Conservation (phyloP, 2,113 vertebrate genomes). For the Nycticryphes semicollaris region DNA sequence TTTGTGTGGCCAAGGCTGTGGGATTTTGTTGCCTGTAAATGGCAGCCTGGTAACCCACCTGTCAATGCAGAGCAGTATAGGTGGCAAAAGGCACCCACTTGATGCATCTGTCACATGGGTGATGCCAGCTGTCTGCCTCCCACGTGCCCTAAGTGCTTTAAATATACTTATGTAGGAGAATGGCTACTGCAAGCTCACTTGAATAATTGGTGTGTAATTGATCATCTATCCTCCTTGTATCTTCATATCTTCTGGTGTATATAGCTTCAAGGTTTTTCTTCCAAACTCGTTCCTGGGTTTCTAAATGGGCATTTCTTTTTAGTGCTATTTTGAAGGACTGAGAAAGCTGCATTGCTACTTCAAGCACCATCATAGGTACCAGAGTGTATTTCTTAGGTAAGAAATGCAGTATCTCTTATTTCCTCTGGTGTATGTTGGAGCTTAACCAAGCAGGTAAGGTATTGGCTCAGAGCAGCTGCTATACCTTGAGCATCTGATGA, state of each 20-base stretch:
- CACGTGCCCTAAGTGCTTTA: not conserved
- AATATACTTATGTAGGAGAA: not conserved
- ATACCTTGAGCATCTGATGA: not conserved
- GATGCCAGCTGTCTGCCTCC: not conserved
- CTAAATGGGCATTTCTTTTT: not conserved
- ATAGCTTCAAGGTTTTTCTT: not conserved
- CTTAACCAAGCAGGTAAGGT: not conserved
- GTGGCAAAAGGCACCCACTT: not conserved
- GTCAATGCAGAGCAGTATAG: not conserved
- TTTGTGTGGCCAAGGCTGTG: not conserved
- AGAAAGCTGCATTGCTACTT: not conserved
- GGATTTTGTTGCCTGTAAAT: not conserved
- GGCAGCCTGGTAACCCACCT: not conserved
- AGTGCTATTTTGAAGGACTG: not conserved
- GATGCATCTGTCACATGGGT: not conserved
- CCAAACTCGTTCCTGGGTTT: not conserved
- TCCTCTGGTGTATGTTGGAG: not conserved
- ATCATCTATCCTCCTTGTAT: not conserved
- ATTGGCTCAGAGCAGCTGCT: not conserved
- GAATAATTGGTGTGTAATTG: not conserved
- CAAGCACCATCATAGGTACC: not conserved
- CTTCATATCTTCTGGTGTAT: not conserved
- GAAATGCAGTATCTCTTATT: not conserved
- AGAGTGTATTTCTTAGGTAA: not conserved
- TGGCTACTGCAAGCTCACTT: not conserved